Evolutionary conservation across 2,888 invertebrate genomes (phyloP), one percentile per base, ranked within the genome.

Genomic region (Trachelus iudaicus): DNA sequence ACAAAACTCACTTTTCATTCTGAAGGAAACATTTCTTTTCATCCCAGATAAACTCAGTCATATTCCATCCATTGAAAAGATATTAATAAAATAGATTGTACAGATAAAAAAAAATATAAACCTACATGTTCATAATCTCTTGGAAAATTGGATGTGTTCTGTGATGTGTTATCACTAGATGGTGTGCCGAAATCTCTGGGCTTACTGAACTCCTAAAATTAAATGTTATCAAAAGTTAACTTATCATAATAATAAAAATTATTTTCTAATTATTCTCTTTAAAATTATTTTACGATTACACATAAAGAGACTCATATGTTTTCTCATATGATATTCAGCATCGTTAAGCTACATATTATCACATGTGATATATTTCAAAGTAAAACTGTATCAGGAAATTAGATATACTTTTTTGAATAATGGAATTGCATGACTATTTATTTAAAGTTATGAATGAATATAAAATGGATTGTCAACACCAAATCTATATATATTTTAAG

Each of bases 141-240:
- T 69, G 73, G 31, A 11, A 76, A 69, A 69, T 80, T 80, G 34
- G 76, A 35, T 75, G 34, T 82, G 73, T 78, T 79, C 12, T 71
- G 75, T 23, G 69, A 73, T 76, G 68, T 69, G 30, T 34, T 56
- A 13, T 81, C 76, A 40, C 78, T 76, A 15, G 81, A 31, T 73
- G 77, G 69, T 69, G 82, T 79, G 79, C 79, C 83, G 78, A 84
- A 77, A 71, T 85, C 76, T 77, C 40, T 76, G 34, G 79, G n/a
- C 73, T 79, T 79, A 79, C 77, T 80, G 33, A 86, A 84, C 77
- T 88, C 87, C 89, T 89, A 69, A 56, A 23, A 23, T 6, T 56
- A 56, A 56, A 56, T 56, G 9, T 56, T 56, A 56, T 56, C 9
- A 56, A 23, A 56, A 56, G 23, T 56, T 56, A 56, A 9, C 23